Conservation (phyloP, 1,140 invertebrate genomes). For the Trinorchestia longiramus region DNA sequence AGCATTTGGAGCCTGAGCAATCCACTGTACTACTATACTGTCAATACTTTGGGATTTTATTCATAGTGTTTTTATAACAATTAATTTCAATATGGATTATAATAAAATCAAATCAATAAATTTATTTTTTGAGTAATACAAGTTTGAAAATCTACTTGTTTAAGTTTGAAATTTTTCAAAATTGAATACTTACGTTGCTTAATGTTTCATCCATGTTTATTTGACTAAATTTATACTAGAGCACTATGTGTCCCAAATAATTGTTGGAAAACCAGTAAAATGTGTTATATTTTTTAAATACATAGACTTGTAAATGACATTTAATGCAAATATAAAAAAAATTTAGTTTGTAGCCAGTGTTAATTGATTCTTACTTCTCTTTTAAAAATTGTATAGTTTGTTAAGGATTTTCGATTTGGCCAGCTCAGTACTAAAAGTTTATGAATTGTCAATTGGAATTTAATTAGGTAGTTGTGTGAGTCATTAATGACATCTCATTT, state of each 20-base stretch:
- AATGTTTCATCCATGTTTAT: neutral
- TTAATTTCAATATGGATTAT: too few relatives aligned
- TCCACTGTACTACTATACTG: too few relatives aligned
- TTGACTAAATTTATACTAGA: neutral
- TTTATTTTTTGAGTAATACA: too few relatives aligned
- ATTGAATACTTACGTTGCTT: neutral
- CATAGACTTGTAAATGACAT: neutral
- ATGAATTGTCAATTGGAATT: neutral
- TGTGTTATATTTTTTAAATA: neutral
- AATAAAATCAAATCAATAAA: too few relatives aligned
- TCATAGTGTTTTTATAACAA: too few relatives aligned
- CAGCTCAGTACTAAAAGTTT: neutral
- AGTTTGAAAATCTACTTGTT: too few relatives aligned
- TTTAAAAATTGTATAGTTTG: neutral
- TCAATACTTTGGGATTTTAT: too few relatives aligned
- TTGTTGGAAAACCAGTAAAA: neutral
- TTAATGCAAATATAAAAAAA: neutral
- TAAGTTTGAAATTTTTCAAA: neutral
- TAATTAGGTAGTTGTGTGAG: neutral
- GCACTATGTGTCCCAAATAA: neutral
- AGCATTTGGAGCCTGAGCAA: too few relatives aligned
- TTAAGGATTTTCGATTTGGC: neutral
- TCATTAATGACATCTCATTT: neutral
- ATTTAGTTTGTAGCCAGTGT: neutral
- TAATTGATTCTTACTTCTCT: neutral